Percentiles rank a stretch among this genome's conserved stretches.
These are phyloP conservation scores for Hippocampus barbouri DNA, from an alignment of 2,113 vertebrate genomes.

Conservation along the genomic window DNA sequence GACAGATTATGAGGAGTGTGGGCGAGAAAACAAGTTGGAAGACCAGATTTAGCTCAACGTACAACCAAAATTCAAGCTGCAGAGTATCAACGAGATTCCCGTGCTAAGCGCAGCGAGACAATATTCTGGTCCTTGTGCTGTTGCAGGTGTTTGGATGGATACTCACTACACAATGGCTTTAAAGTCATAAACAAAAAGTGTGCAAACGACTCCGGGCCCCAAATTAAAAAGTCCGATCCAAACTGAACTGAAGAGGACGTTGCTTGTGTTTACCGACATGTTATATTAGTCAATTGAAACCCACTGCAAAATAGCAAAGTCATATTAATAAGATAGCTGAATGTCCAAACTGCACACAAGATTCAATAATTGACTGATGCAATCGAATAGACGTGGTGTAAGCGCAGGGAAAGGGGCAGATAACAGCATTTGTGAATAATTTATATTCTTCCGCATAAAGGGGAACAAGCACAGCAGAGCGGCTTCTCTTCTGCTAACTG, in stretches of 20 bases:
- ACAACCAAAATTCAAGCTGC: neutral
- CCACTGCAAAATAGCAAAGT: slow-evolving; percentile 21
- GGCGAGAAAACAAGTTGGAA: slow-evolving; percentile 44
- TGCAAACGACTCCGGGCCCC: slow-evolving; percentile 33
- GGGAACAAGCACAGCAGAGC: slow-evolving; percentile 25
- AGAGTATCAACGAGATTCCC: neutral
- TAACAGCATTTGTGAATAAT: slow-evolving; percentile 26
- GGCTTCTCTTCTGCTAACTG: slow-evolving; percentile 22
- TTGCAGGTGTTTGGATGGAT: slow-evolving; percentile 8
- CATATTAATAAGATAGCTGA: slow-evolving; percentile 5
- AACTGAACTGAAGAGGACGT: slow-evolving; percentile 26
- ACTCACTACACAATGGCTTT: slow-evolving; percentile 20
- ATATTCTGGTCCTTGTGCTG: slow-evolving; percentile 22
- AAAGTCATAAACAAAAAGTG: slow-evolving; percentile 16
- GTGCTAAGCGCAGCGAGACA: neutral
- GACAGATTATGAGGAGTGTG: neutral
- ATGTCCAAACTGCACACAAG: slow-evolving; percentile 29
- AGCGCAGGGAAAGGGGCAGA: slow-evolving; percentile 1
- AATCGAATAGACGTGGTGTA: slow-evolving; percentile 11
- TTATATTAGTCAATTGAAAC: slow-evolving; percentile 36
- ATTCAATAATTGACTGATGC: slow-evolving; percentile 5
- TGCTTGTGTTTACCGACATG: slow-evolving; percentile 17
- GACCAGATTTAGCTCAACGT: slow-evolving; percentile 47
- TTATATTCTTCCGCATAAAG: slow-evolving; percentile 1
- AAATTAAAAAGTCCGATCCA: slow-evolving; percentile 28